Evolutionary conservation across 2,797 vertebrate genomes (phyloP).

Genomic region (Balearica regulorum): DNA sequence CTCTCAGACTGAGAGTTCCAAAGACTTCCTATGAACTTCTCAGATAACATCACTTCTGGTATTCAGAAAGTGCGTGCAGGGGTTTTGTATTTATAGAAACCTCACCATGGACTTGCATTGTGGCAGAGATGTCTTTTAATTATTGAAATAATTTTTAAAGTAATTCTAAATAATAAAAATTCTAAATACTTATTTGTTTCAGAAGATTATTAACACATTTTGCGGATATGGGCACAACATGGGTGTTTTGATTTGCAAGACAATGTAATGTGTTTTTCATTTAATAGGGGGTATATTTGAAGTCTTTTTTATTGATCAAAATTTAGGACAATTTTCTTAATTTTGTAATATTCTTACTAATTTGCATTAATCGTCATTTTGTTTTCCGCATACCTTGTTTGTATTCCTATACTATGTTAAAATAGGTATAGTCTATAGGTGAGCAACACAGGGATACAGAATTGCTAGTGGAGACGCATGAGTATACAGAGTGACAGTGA

Average conservation of each 20-base stretch:
- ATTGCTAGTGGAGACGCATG: not conserved
- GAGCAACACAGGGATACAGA: not conserved
- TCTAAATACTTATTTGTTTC: not conserved
- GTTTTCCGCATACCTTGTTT: not conserved
- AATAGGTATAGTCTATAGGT: not conserved
- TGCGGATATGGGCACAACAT: not conserved
- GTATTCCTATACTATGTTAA: not conserved
- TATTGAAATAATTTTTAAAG: not conserved
- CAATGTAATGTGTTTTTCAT: not conserved
- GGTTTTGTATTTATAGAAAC: not conserved
- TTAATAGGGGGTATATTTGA: not conserved
- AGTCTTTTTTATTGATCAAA: not conserved
- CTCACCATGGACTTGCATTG: not conserved
- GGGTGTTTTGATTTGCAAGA: not conserved
- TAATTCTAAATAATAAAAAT: not conserved
- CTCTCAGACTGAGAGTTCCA: too few species aligned
- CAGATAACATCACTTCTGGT: not conserved
- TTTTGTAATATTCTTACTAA: not conserved
- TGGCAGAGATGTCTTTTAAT: not conserved
- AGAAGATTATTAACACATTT: not conserved
- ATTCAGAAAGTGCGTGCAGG: not conserved
- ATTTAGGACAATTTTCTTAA: not conserved
- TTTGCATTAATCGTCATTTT: not conserved
- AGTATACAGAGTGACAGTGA: not conserved
- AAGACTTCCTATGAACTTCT: not conserved